Percentiles rank a stretch among this genome's conserved stretches.
phyloP scores from a whole-genome alignment of 2,888 invertebrate species.

The Criorhina ranunculi region DNA sequence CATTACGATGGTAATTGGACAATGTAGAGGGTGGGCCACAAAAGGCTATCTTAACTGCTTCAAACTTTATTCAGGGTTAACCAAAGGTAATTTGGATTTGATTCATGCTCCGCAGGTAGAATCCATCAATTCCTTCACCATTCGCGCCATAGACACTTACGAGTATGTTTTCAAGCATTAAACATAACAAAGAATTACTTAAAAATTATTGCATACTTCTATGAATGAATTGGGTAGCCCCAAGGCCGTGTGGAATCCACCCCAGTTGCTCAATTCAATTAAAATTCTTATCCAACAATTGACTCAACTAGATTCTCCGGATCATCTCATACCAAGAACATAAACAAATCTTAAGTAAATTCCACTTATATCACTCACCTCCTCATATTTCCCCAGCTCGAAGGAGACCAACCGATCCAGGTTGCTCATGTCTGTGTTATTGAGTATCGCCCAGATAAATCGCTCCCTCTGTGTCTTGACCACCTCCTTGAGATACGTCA shows the following conservation, averaged over 20 bases:
- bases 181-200: background rate
- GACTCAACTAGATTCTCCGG: background rate
- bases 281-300: background rate
- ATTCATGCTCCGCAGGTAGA: too few relatives aligned
- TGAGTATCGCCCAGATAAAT: conserved; percentile 87
- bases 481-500: conserved; percentile 87
- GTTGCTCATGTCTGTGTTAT: conserved; percentile 86
- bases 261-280: background rate
- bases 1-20: too few relatives aligned
- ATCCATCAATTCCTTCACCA: too few relatives aligned
- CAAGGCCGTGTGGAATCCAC: background rate
- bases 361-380: conserved; percentile 79
- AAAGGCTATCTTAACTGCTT: too few relatives aligned
- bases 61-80: too few relatives aligned
- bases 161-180: too few relatives aligned
- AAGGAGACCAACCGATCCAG: conserved; percentile 86
- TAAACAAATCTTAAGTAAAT: conserved; percentile 29
- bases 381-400: conserved; percentile 86
- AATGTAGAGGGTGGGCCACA: too few relatives aligned
- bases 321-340: conserved; percentile 10
- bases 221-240: background rate
- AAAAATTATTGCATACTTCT: background rate
- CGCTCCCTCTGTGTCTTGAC: conserved; percentile 87
- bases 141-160: too few relatives aligned
- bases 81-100: too few relatives aligned